Evolutionary conservation across 2,888 invertebrate genomes (phyloP).

Genomic region (Meandrusa payeni): DNA sequence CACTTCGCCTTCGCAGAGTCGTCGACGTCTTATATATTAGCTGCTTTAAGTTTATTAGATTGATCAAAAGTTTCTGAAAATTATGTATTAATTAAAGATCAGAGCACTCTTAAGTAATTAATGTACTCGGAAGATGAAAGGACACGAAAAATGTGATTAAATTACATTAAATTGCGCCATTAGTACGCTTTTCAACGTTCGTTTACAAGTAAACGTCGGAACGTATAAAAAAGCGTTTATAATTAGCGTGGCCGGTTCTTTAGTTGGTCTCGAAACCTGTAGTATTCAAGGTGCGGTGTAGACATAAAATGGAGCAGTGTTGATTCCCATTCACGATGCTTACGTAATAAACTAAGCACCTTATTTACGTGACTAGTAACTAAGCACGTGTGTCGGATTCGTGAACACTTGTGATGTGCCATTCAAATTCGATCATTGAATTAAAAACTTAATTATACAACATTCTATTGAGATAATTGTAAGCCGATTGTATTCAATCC

Average conservation of each 20-base stretch:
- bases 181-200: slow-evolving; percentile 13
- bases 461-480: background rate
- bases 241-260: slow-evolving; percentile 14
- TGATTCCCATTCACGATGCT: slow-evolving; percentile 21
- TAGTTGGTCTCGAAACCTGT: slow-evolving; percentile 19
- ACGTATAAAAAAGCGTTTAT: slow-evolving; percentile 18
- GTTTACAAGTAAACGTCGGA: slow-evolving; percentile 12
- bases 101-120: slow-evolving; percentile 18
- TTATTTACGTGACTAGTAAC: slow-evolving; percentile 11
- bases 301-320: slow-evolving; percentile 18
- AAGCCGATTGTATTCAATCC: background rate
- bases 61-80: no score
- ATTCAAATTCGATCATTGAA: background rate
- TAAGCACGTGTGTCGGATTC: slow-evolving; percentile 15
- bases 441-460: background rate
- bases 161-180: slow-evolving; percentile 15
- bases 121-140: slow-evolving; percentile 9
- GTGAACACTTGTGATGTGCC: background rate
- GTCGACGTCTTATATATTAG: no score
- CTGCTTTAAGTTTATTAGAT: no score
- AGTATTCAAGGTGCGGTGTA: slow-evolving; percentile 23
- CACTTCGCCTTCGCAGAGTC: no score
- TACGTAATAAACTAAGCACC: slow-evolving; percentile 21
- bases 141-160: slow-evolving; percentile 17
- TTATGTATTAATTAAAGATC: no score